Evolutionary conservation across 2,888 invertebrate species (phyloP), one percentile per base, ranked within the genome.

Genomic region (Pimpla rufipes): DNA sequence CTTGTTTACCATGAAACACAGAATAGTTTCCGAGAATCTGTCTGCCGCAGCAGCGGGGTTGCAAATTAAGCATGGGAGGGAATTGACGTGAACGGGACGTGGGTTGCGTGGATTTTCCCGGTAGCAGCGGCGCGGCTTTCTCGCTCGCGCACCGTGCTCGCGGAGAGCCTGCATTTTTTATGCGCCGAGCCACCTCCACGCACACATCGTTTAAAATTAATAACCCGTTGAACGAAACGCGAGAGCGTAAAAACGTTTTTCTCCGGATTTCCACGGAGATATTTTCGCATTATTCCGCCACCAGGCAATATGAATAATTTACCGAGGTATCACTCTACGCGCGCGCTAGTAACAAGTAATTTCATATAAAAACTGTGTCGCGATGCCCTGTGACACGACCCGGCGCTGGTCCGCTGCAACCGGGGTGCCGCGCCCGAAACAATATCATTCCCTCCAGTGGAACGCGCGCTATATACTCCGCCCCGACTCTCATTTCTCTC

Each of bases 401-500:
- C 42, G 23, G 50, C 45, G 70, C 23, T 67, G 66, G 71, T 81
- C 47, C 55, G 45, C 11, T 73, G 59, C 42, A 77, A 71, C 67
- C 16, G 68, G 71, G 62, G 73, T 37, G 16, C 29, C 13, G 52
- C 64, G 81, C 79, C 83, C 84, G 85, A 85, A 89, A 90, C 89
- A 88, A 90, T 90, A 90, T 90, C 87, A 91, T 91, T 91, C 89
- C 88, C 90, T 85, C 88, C 83, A 77, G 77, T 71, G 84, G 81
- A 77, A 78, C 66, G 78, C 78, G n/a, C n/a, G n/a, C 62, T 52
- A 77, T 71, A 23, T 74, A 57, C 35, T 59, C 21, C 21, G 87
- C 87, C 37, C 83, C 85, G 87, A 88, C 87, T 83, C 89, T 89
- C 90, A 91, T 90, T 91, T 91, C 89, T 91, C 90, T 87, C 87